Percentiles rank a stretch among this genome's conserved stretches.
Conservation (phyloP, 30 jellyfish, hydroid and myxozoan species). For the Calvadosia cruxmelitensis region DNA sequence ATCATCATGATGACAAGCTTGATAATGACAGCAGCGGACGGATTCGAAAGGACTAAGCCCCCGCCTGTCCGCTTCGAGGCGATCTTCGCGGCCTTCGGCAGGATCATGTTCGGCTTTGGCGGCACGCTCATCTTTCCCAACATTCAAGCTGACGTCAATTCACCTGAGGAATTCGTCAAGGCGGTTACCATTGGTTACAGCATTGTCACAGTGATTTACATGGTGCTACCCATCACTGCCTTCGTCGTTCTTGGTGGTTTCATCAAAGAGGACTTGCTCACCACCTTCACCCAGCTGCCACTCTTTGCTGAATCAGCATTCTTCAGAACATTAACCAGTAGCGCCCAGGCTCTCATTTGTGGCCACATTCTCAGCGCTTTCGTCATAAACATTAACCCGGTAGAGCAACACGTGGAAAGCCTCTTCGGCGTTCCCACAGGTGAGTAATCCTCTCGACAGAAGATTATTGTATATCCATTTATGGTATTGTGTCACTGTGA, state of each 20-base stretch:
- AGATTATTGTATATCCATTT: too few species aligned
- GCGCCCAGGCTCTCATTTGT: constrained; percentile 73
- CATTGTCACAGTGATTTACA: constrained; percentile 55
- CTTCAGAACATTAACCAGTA: constrained; percentile 41
- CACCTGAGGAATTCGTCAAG: constrained; percentile 74
- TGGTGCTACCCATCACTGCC: constrained; percentile 57
- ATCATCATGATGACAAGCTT: constrained; percentile 30
- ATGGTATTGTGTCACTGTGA: too few species aligned
- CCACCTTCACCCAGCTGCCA: constrained; percentile 59
- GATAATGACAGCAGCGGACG: constrained; percentile 45
- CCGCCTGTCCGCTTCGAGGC: constrained; percentile 34
- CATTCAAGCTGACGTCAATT: constrained; percentile 74
- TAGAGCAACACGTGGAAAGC: constrained; percentile 67
- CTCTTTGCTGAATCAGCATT: constrained; percentile 38
- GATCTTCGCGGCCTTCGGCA: constrained; percentile 81
- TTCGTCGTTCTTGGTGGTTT: constrained; percentile 64
- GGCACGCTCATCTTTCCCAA: constrained; percentile 92
- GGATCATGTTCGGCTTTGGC: constrained; percentile 86
- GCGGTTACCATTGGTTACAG: constrained; percentile 82
- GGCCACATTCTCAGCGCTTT: constrained; percentile 86
- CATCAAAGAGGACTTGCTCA: constrained; percentile 69
- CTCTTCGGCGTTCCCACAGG: constrained; percentile 68
- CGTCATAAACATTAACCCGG: constrained; percentile 77
- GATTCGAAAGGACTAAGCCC: constrained; percentile 48
- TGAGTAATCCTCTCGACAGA: too few species aligned